Base-by-base conservation (phyloP, 1,140 invertebrate species). In the Leptinotarsa undecemlineata region DNA sequence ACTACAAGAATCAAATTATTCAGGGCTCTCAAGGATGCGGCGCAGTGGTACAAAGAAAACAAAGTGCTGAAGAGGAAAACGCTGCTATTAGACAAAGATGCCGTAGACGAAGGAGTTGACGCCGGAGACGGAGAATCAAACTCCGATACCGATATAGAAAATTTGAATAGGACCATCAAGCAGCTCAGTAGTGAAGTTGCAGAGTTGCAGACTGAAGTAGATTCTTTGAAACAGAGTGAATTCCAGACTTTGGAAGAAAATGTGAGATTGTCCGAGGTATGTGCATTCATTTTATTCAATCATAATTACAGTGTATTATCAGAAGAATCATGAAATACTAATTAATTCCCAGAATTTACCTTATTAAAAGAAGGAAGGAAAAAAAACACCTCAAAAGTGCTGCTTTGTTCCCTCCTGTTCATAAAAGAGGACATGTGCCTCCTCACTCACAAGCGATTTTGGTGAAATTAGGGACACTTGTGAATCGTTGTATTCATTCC, bases 11-110 rank as follows among this genome's bases (percentile, higher is more conserved):
- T 51, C 19, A 68, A 74, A 19, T 77, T 70, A 84, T 85, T 68
- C 79, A 88, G 88, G 83, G 88, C 88, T 60, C 85, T 89, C 83
- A 87, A 87, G 74, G 88, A 88, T 73, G 87, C 89, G 0, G 86
- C 88, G 2, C 85, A 92, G 85, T 93, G 92, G 92, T 93, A 93
- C 84, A 90, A 90, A 77, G 90, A 93, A 85, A 93, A 93, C 78
- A 89, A 91, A 42, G 88, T 90, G 77, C 82, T 93, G 57, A 92
- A 92, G 82, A 84, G 92, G 74, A 86, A 87, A 64, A 92, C 91
- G 48, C 88, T 89, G 11, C 84, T 92, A 3, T 81, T 71, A 86
- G 79, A 81, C 21, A 77, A 72, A 48, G 86, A 87, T 76, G 80
- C 81, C 2, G 81, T 85, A 0, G 86, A 87, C 71, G 80, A 82